Conservation (phyloP, 2,113 vertebrate genomes). For the Galemys pyrenaicus region DNA sequence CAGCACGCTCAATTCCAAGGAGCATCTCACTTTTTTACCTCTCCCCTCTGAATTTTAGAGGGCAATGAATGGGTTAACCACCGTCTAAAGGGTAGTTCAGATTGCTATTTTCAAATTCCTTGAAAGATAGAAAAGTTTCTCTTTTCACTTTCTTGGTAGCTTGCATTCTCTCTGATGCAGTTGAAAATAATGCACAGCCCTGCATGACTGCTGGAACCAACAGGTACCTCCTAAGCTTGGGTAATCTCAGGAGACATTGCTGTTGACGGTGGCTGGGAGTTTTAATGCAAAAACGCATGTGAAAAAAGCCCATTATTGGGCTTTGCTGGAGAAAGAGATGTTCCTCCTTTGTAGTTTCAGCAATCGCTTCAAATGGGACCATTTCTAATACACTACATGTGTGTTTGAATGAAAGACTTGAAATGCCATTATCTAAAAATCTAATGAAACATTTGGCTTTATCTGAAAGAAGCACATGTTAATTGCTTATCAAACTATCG, state of each 20-base stretch:
- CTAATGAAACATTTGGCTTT: constrained; percentile 69
- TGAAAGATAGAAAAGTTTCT: constrained; percentile 30
- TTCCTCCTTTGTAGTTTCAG: constrained; percentile 46
- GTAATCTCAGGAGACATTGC: not conserved
- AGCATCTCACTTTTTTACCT: constrained; percentile 45
- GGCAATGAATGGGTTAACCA: not conserved
- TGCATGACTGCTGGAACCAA: not conserved
- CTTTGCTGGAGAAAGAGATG: not conserved
- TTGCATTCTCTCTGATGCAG: not conserved
- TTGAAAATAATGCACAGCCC: not conserved
- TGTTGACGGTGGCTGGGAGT: not conserved
- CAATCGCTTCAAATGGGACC: not conserved
- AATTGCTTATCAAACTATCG: constrained; percentile 69
- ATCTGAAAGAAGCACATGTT: constrained; percentile 69
- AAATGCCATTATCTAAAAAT: constrained; percentile 67
- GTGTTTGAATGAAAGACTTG: constrained; percentile 55
- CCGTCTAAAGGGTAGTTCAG: not conserved
- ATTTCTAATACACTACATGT: not conserved
- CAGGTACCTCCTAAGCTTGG: constrained; percentile 36
- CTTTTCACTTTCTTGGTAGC: constrained; percentile 36
- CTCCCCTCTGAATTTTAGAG: constrained; percentile 40
- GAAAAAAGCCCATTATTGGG: not conserved
- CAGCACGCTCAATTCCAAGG: constrained; percentile 26
- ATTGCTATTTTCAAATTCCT: constrained; percentile 20
- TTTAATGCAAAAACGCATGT: not conserved